Conservation (phyloP, 2,113 vertebrate genomes). For the Nyctereutes procyonoides region DNA sequence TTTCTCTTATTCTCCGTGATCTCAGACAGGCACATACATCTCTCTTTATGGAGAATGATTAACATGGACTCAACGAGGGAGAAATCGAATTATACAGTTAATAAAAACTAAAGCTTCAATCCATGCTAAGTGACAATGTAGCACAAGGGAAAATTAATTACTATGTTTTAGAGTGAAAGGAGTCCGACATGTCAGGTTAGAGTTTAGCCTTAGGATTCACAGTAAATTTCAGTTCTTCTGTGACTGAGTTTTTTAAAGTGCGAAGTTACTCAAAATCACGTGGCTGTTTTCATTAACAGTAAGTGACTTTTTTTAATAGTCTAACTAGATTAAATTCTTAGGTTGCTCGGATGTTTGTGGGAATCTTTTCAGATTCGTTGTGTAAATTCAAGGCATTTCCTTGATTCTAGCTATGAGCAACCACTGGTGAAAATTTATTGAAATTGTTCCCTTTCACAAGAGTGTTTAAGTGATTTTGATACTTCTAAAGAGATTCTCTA, state of each 20-base stretch:
- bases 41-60: slow-evolving; percentile 69
- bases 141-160: slow-evolving; percentile 81
- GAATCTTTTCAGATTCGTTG: not conserved
- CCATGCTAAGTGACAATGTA: slow-evolving; percentile 70
- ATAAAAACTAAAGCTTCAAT: slow-evolving; percentile 78
- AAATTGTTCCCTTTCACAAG: slow-evolving; percentile 52
- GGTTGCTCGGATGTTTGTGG: not conserved
- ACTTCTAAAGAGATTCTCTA: slow-evolving; percentile 20
- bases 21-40: slow-evolving; percentile 39
- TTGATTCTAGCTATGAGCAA: slow-evolving; percentile 28
- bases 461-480: slow-evolving; percentile 29
- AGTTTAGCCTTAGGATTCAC: slow-evolving; percentile 71
- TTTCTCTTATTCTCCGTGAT: slow-evolving; percentile 42
- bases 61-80: slow-evolving; percentile 50
- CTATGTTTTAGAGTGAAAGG: slow-evolving; percentile 75
- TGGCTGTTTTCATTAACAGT: not conserved
- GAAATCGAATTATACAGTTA: slow-evolving; percentile 77
- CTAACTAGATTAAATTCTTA: slow-evolving; percentile 48
- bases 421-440: slow-evolving; percentile 56
- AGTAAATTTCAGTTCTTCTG: slow-evolving; percentile 52
- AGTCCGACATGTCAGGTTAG: slow-evolving; percentile 62
- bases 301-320: not conserved
- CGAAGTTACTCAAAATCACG: slow-evolving; percentile 49
- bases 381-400: slow-evolving; percentile 5
- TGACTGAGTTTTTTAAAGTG: slow-evolving; percentile 59